Conservation (phyloP, 2,113 vertebrate genomes). For the Hemichromis elongatus region DNA sequence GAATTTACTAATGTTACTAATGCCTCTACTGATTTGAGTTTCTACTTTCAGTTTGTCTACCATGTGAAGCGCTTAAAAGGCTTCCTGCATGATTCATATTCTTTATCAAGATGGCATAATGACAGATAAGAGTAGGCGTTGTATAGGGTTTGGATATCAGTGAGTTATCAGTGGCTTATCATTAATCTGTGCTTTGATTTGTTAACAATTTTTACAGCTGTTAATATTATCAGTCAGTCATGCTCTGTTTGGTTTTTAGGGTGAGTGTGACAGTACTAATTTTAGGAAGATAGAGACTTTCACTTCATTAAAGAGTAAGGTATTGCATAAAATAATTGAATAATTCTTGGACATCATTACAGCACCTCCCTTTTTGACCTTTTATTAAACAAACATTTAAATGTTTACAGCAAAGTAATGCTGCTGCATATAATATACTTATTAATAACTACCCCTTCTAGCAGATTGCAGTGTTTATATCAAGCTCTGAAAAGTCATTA, state of each 20-base stretch:
- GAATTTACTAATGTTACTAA: neutral
- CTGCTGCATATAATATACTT: neutral
- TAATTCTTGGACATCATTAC: conserved; percentile 15
- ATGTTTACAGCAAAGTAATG: neutral
- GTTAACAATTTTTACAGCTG: neutral
- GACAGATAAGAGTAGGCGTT: neutral
- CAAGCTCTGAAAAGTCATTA: neutral
- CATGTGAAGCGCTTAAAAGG: neutral
- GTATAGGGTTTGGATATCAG: neutral
- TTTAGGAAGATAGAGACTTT: conserved; percentile 40
- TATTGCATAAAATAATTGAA: conserved; percentile 1
- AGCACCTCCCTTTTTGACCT: neutral
- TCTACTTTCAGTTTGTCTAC: neutral
- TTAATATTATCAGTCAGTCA: conserved; percentile 1
- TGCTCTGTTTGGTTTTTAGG: neutral
- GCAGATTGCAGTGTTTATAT: neutral
- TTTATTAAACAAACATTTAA: neutral
- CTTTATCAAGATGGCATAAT: neutral
- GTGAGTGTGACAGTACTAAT: neutral
- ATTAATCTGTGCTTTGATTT: neutral
- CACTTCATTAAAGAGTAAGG: conserved; percentile 19
- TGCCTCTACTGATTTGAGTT: neutral
- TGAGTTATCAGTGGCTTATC: neutral
- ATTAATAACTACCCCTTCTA: neutral
- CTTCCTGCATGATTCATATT: neutral